Percentiles rank a stretch among this genome's conserved stretches.
Conservation (phyloP, 2,113 vertebrate species). For the Pholis gunnellus region DNA sequence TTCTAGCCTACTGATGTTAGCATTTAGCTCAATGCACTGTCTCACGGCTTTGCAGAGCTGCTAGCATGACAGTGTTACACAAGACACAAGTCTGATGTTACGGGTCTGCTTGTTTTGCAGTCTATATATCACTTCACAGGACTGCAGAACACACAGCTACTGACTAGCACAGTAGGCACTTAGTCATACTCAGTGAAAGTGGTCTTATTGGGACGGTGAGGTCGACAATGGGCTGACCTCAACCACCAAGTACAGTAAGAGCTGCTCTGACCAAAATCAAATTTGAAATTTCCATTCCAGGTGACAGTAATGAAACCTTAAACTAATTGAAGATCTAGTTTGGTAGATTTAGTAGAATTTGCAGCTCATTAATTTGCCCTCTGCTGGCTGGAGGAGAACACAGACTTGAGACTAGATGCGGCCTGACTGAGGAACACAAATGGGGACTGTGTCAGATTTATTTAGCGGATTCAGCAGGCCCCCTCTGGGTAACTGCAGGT, state of each 20-base stretch:
- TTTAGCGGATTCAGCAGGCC: conserved; percentile 2
- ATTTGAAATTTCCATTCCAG: not conserved
- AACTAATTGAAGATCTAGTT: conserved; percentile 2
- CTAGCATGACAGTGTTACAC: not conserved
- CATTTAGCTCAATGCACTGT: not conserved
- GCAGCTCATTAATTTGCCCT: not conserved
- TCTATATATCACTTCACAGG: not conserved
- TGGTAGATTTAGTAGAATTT: conserved; percentile 3
- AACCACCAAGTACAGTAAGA: not conserved
- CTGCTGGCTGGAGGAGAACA: not conserved
- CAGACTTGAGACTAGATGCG: not conserved
- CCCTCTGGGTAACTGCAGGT: conserved; percentile 16
- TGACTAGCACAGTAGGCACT: not conserved
- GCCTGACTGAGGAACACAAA: conserved; percentile 10
- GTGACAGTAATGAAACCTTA: not conserved
- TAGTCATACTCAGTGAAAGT: not conserved
- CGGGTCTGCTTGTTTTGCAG: not conserved
- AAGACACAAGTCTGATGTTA: not conserved
- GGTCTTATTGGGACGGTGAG: not conserved
- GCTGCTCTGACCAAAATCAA: not conserved
- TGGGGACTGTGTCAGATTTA: conserved; percentile 26
- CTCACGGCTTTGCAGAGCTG: not conserved
- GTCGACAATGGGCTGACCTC: not conserved
- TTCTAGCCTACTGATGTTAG: no score
- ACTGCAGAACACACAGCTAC: not conserved